phyloP scores from a whole-genome alignment of 2,113 vertebrate genomes.

The Menidia beryllina region DNA sequence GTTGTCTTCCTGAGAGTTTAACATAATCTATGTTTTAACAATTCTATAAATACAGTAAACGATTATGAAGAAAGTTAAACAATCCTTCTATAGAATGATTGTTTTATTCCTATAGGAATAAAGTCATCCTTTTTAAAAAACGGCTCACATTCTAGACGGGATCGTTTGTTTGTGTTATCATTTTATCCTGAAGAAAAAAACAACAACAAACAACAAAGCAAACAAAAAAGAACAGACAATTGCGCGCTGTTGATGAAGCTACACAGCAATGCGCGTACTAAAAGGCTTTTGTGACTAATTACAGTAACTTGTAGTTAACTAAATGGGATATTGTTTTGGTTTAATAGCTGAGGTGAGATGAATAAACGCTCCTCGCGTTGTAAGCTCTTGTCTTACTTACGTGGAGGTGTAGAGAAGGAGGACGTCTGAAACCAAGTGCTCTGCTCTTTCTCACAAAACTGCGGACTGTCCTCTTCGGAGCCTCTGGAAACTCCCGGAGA shows the following conservation, averaged over 20 bases:
- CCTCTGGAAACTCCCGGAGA: slow-evolving; percentile 69
- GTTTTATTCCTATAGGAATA: no score
- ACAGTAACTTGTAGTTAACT: background rate
- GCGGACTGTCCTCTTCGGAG: slow-evolving; percentile 70
- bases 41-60: background rate
- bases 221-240: background rate
- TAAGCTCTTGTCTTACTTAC: slow-evolving; percentile 80
- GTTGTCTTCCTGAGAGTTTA: background rate
- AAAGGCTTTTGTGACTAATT: background rate
- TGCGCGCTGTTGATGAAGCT: background rate
- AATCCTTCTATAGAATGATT: no score
- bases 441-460: slow-evolving; percentile 78
- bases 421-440: slow-evolving; percentile 79
- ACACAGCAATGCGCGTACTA: background rate
- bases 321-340: background rate
- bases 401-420: slow-evolving; percentile 75
- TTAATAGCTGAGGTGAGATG: background rate
- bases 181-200: no score
- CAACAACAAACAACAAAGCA: background rate
- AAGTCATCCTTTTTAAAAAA: no score
- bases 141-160: no score
- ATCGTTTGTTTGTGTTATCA: background rate
- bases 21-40: background rate
- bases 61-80: background rate
- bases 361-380: background rate